phyloP scores from a whole-genome alignment of 2,888 invertebrate genomes.

The Limnephilus auricula region DNA sequence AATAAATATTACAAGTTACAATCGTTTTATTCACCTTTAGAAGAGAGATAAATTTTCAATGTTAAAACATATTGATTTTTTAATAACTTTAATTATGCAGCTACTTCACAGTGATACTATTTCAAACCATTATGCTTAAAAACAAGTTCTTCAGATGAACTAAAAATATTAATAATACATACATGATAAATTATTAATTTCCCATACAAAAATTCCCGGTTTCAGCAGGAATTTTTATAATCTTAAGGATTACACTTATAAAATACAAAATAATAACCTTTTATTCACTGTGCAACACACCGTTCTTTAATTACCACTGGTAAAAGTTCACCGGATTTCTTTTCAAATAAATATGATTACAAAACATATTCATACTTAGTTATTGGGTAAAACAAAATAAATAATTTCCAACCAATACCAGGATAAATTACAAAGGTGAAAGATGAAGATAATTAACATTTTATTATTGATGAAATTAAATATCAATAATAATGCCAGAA shows the following conservation, averaged over 20 bases:
- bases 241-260: not conserved
- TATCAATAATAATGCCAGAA: not conserved
- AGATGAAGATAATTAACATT: not conserved
- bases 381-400: not conserved
- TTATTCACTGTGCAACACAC: not conserved
- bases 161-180: not conserved
- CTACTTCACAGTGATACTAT: not conserved
- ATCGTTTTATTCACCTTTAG: not conserved
- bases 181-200: not conserved
- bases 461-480: not conserved
- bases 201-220: not conserved
- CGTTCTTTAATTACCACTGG: not conserved
- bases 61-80: not conserved
- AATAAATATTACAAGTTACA: slow-evolving; percentile 39
- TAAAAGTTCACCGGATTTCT: not conserved
- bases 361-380: not conserved
- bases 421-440: not conserved
- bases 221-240: not conserved
- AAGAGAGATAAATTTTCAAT: not conserved
- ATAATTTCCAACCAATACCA: not conserved
- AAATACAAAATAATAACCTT: not conserved
- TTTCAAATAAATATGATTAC: not conserved
- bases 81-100: not conserved
- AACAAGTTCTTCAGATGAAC: not conserved
- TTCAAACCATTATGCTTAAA: not conserved